A percentile compares a stretch with the other conserved stretches of the same genome.
Conservation (phyloP, 1,140 invertebrate species). For the Thaumatotibia leucotreta region DNA sequence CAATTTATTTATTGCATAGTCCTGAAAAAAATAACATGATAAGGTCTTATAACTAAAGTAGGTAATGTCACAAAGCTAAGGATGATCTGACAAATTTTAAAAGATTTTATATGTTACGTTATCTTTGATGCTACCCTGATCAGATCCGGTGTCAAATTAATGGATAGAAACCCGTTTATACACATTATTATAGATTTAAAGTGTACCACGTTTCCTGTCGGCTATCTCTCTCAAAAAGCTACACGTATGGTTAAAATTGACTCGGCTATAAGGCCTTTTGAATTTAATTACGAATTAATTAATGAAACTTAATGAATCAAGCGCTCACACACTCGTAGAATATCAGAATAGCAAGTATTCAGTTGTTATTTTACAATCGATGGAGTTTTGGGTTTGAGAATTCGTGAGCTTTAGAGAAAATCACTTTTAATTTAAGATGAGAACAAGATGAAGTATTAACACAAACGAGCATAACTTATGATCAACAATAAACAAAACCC, state of each 20-base stretch:
- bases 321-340: neutral
- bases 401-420: neutral
- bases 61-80: no score
- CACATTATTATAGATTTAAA: slow-evolving; percentile 5
- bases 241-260: neutral
- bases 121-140: neutral
- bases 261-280: neutral
- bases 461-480: neutral
- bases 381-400: neutral
- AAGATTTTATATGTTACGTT: neutral
- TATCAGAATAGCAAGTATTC: neutral
- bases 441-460: neutral
- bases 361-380: neutral
- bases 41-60: no score
- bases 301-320: neutral
- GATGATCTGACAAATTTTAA: neutral
- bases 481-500: no score
- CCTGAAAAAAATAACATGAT: no score
- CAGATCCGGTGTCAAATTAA: neutral
- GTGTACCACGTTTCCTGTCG: slow-evolving; percentile 1
- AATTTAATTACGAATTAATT: neutral
- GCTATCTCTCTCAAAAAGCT: slow-evolving; percentile 8
- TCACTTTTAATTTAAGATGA: neutral
- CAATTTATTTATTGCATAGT: no score
- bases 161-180: neutral